phyloP scores from a whole-genome alignment of 2,888 invertebrate species.

The Lithophane leautieri region DNA sequence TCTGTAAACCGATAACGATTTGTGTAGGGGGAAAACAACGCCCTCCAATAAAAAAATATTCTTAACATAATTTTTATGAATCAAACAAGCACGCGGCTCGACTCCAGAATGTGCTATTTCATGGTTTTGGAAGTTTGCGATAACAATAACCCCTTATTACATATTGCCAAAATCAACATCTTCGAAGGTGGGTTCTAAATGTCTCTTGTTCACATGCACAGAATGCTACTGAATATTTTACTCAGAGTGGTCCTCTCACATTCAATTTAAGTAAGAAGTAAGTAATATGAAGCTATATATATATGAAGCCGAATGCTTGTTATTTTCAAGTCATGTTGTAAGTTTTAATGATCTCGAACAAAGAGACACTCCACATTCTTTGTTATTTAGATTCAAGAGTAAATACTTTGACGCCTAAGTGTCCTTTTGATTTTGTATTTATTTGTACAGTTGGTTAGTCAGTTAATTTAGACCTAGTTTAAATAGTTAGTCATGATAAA shows the following conservation, averaged over 20 bases:
- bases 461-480: too few species aligned
- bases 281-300: too few species aligned
- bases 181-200: neutral
- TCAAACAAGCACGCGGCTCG: neutral
- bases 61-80: conserved; percentile 13
- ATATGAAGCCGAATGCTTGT: neutral
- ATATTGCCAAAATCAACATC: neutral
- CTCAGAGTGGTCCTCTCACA: too few species aligned
- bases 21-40: neutral
- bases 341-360: neutral
- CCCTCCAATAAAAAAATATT: neutral
- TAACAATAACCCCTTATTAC: neutral
- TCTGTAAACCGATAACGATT: conserved; percentile 20
- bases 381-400: neutral
- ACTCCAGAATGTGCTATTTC: neutral
- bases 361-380: neutral
- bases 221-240: neutral
- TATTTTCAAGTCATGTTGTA: neutral
- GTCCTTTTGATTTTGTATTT: too few species aligned
- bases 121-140: neutral
- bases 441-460: too few species aligned
- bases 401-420: too few species aligned
- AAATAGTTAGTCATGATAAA: too few species aligned
- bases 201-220: neutral
- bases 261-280: too few species aligned